phyloP scores from a whole-genome alignment of 2,797 vertebrate genomes.

The Melanotaenia parkinsoni region DNA sequence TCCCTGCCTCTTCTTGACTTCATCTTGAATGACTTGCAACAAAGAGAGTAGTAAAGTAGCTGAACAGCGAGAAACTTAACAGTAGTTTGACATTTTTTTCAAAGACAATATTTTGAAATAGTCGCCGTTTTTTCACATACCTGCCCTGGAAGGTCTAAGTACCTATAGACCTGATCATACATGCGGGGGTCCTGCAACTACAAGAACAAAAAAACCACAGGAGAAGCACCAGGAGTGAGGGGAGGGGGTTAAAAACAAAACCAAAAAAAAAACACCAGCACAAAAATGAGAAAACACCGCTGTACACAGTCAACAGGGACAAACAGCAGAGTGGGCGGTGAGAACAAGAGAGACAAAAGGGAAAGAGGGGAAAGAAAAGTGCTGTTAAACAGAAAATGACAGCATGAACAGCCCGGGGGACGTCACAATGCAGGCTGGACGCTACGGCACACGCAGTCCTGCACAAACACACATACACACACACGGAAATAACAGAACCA shows the following conservation, averaged over 20 bases:
- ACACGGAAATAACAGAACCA: conserved; percentile 31
- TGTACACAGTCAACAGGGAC: conserved; percentile 53
- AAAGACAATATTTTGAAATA: conserved; percentile 2
- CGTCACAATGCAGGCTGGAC: conserved; percentile 62
- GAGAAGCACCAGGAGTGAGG: conserved; percentile 74
- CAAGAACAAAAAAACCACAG: conserved; percentile 80
- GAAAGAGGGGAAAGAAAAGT: conserved; percentile 57
- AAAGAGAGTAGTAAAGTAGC: conserved; percentile 28
- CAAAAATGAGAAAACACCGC: conserved; percentile 54
- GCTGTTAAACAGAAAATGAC: conserved; percentile 75
- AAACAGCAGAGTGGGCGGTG: conserved; percentile 52
- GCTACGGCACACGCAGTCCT: conserved; percentile 25
- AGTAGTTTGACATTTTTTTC: conserved; percentile 25
- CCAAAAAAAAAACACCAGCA: conserved; percentile 26
- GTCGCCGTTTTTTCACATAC: conserved; percentile 78
- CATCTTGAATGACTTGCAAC: conserved; percentile 19
- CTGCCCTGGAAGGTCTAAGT: conserved; percentile 87
- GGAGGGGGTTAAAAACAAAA: conserved; percentile 47
- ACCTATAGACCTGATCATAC: conserved; percentile 88
- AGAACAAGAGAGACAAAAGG: conserved; percentile 54
- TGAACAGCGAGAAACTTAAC: conserved; percentile 42
- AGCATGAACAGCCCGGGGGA: conserved; percentile 40
- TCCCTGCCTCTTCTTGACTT: conserved; percentile 43
- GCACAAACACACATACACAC: conserved; percentile 9
- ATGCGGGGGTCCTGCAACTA: conserved; percentile 87